phyloP scores from a whole-genome alignment of 2,888 invertebrate species.

The Norana najaformis region DNA sequence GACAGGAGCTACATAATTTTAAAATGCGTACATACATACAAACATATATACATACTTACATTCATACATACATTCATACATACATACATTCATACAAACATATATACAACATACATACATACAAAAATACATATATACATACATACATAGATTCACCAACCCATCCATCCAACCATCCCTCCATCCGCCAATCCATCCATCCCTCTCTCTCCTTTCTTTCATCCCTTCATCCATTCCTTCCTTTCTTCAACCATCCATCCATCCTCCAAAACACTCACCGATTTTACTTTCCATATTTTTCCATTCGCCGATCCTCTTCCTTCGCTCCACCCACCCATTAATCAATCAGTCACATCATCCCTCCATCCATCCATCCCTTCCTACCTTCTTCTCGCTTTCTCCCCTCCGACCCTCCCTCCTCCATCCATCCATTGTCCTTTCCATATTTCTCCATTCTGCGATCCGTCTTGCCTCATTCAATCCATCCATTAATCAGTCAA shows the following conservation, averaged over 20 bases:
- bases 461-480: not conserved
- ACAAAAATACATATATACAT: not conserved
- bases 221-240: not conserved
- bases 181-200: not conserved
- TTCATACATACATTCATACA: not conserved
- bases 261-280: not conserved
- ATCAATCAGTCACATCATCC: too few species aligned
- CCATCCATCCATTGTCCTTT: not conserved
- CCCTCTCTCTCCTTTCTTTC: not conserved
- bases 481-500: slow-evolving; percentile 13
- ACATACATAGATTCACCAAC: not conserved
- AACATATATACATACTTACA: not conserved
- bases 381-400: too few species aligned
- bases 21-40: not conserved
- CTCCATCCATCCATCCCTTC: too few species aligned
- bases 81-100: not conserved
- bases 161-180: not conserved
- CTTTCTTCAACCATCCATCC: not conserved
- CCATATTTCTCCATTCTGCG: not conserved
- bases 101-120: not conserved
- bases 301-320: too few species aligned
- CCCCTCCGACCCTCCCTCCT: too few species aligned
- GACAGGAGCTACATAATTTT: not conserved
- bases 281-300: too few species aligned
- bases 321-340: too few species aligned